phyloP scores from a whole-genome alignment of 2,888 invertebrate species.

The Selenia dentaria region DNA sequence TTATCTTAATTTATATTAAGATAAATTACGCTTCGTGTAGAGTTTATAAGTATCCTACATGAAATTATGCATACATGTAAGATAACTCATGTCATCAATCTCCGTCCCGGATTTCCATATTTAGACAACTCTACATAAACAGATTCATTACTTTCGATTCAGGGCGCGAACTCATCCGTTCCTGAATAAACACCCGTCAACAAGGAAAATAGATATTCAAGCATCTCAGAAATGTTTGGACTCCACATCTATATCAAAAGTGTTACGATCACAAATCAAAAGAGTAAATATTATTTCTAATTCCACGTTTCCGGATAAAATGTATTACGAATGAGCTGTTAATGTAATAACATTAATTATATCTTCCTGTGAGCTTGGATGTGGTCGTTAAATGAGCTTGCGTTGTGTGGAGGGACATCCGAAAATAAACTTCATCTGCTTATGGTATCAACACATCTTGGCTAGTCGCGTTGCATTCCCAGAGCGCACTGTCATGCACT shows the following conservation, averaged over 20 bases:
- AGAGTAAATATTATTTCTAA: conserved; percentile 50
- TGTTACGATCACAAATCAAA: conserved; percentile 45
- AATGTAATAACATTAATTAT: conserved; percentile 74
- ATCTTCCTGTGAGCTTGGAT: conserved; percentile 65
- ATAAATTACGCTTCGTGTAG: too few species aligned
- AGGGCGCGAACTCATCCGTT: conserved; percentile 22
- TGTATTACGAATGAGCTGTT: conserved; percentile 64
- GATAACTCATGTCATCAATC: too few species aligned
- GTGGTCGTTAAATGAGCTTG: conserved; percentile 58
- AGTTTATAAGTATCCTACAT: too few species aligned
- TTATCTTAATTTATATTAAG: too few species aligned
- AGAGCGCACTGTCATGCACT: conserved; percentile 25
- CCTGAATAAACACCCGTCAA: conserved; percentile 15
- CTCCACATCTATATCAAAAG: conserved; percentile 39
- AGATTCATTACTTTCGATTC: conserved; percentile 19
- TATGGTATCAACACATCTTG: conserved; percentile 51
- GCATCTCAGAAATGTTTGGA: conserved; percentile 30
- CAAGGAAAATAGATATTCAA: conserved; percentile 18
- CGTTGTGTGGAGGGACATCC: conserved; percentile 52
- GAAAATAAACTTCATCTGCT: conserved; percentile 70
- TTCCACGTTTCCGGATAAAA: conserved; percentile 61
- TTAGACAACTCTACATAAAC: conserved; percentile 15
- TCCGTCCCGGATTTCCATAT: conserved; percentile 8
- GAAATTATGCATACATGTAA: too few species aligned
- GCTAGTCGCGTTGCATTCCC: conserved; percentile 39